A percentile compares a stretch with the other conserved stretches of the same genome.
Conservation (phyloP, 2,888 invertebrate genomes). For the Actias luna region DNA sequence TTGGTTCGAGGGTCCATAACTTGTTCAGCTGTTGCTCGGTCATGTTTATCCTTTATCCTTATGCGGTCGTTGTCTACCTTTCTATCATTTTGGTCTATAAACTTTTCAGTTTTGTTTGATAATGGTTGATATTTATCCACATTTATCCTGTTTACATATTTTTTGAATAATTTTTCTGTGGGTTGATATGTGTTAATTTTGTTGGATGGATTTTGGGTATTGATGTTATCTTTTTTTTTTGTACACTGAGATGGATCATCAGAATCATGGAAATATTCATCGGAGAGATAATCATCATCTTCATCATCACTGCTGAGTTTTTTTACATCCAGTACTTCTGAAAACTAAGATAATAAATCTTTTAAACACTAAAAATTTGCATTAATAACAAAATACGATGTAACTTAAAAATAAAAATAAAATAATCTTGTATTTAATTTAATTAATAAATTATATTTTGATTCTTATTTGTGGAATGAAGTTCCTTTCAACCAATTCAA, state of each 20-base stretch:
- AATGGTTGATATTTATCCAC: constrained; percentile 90
- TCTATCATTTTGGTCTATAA: constrained; percentile 85
- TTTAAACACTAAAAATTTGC: neutral
- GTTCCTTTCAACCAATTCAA: too few relatives aligned
- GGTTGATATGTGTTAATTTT: constrained; percentile 89
- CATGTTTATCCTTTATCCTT: constrained; percentile 93
- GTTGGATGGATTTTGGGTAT: constrained; percentile 79
- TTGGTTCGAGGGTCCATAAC: constrained; percentile 98
- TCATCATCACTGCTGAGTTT: constrained; percentile 48
- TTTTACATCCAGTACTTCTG: constrained; percentile 55
- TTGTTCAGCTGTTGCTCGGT: constrained; percentile 97
- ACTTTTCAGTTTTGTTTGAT: constrained; percentile 86
- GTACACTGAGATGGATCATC: constrained; percentile 51
- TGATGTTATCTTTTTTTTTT: constrained; percentile 55
- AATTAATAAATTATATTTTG: too few relatives aligned
- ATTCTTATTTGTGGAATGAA: too few relatives aligned
- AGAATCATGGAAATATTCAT: constrained; percentile 69
- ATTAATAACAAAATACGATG: too few relatives aligned
- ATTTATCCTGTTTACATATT: constrained; percentile 91
- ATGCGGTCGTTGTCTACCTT: constrained; percentile 86
- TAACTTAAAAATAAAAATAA: too few relatives aligned
- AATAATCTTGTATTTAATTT: too few relatives aligned
- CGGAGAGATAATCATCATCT: constrained; percentile 61
- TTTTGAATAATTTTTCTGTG: constrained; percentile 89
- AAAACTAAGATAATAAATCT: constrained; percentile 51